Base-by-base conservation (phyloP, 2,113 vertebrate genomes). In the Pardalotus punctatus region DNA sequence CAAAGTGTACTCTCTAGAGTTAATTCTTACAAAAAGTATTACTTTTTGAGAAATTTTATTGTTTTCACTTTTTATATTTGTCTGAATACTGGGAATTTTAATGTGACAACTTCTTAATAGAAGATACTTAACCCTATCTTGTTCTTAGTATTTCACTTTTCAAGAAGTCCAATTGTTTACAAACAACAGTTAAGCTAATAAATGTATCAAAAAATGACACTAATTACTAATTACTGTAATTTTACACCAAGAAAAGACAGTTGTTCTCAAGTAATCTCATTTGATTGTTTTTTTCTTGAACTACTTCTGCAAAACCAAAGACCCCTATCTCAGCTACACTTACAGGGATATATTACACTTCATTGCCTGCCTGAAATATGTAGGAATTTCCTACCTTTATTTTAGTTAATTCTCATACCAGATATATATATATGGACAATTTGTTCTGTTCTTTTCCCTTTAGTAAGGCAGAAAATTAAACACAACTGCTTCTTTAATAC, bases 401-500 rank as follows among this genome's bases (percentile, higher is more conserved):
- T 91, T 74, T 50, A 9, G 9, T 29, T 51, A 78, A 84, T 86
- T 73, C 60, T 84, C 56, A 64, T 78, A 47, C 8, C 12, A 81
- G 22, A n/a, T 84, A 78, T 64, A 90, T 71, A 76, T 71, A 79
- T 64, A 81, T 24, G 72, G 60, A 36, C 47, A 84, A 86, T 71
- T 92, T 81, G 78, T 67, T 94, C 36, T 48, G 14, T 74, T 40
- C 61, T 83, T 90, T 61, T 74, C 28, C 33, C 51, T 94, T 91
- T 94, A 77, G 54, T 58, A 97, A 83, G 62, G 22, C 43, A 67
- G 56, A 36, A 91, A 92, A 95, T 90, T 77, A 94, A 88, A 71
- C 13, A 35, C 47, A 84, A 81, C 29, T 67, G 5, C 40, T 74
- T 67, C 13, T 81, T 92, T 81, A 92, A 67, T 45, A 24, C 11